Percentiles rank a stretch among this genome's conserved stretches.
Conservation (phyloP, 2,113 vertebrate genomes). For the Microtus oregoni region DNA sequence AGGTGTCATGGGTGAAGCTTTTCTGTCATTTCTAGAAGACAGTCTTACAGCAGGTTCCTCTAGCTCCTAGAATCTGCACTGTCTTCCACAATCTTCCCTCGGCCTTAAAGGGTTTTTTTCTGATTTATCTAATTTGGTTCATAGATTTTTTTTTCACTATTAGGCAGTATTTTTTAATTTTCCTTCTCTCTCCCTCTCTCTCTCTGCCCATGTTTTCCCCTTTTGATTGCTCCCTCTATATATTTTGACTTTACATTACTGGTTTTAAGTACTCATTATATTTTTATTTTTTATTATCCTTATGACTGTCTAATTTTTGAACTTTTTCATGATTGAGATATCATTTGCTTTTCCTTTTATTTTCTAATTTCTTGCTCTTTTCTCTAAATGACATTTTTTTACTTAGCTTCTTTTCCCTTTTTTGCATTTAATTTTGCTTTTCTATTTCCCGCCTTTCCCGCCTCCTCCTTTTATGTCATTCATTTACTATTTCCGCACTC, state of each 20-base stretch:
- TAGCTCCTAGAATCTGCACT: not conserved
- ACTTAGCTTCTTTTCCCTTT: not conserved
- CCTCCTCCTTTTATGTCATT: not conserved
- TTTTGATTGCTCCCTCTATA: not conserved
- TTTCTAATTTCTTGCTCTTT: not conserved
- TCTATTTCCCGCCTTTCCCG: not conserved
- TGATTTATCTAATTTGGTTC: not conserved
- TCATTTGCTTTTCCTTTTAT: not conserved
- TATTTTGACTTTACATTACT: not conserved
- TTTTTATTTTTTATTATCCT: not conserved
- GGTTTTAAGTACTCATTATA: not conserved
- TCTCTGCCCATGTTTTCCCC: not conserved
- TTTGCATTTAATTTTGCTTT: not conserved
- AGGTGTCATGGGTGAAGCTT: not conserved
- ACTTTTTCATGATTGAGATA: not conserved
- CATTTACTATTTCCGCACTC: not conserved
- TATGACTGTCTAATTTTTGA: not conserved
- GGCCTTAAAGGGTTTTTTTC: not conserved
- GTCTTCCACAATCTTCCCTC: not conserved
- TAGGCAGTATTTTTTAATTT: not conserved
- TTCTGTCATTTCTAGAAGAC: not conserved
- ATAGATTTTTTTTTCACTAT: not conserved
- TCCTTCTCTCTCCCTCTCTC: not conserved
- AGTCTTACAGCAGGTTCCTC: not conserved
- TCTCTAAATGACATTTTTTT: not conserved